phyloP scores from a whole-genome alignment of 2,113 vertebrate genomes.

The Corydoras maculifer region DNA sequence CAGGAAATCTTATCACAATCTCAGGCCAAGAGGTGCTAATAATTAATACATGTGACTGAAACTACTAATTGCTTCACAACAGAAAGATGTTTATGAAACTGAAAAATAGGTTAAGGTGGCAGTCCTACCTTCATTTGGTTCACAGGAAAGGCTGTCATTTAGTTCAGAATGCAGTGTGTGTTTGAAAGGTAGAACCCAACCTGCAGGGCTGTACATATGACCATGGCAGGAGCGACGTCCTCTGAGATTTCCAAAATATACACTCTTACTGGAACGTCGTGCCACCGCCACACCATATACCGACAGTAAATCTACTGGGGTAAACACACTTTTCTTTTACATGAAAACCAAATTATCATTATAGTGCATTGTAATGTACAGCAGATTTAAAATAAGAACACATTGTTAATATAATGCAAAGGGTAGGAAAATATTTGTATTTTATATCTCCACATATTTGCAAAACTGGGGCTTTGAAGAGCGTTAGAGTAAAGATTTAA shows the following conservation, averaged over 20 bases:
- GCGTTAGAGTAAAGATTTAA: no score
- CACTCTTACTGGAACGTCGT: conserved; percentile 65
- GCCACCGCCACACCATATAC: conserved; percentile 70
- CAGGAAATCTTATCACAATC: no score
- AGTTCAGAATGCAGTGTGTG: conserved; percentile 54
- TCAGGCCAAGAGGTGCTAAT: no score
- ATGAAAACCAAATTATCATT: background rate
- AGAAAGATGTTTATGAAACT: no score
- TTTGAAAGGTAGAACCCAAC: conserved; percentile 76
- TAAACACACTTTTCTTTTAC: background rate
- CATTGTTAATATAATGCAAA: no score
- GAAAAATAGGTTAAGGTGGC: no score
- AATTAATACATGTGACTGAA: no score
- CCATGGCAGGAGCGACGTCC: conserved; percentile 80
- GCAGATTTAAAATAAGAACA: no score
- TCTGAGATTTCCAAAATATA: conserved; percentile 65
- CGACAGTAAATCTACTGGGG: conserved; percentile 61
- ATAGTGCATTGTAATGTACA: background rate
- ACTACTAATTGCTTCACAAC: no score
- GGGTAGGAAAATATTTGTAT: no score
- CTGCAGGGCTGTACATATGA: conserved; percentile 76
- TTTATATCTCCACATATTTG: no score
- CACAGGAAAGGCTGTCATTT: conserved; percentile 62
- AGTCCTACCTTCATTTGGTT: conserved; percentile 68
- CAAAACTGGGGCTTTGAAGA: no score